Evolutionary conservation across 2,797 vertebrate genomes (phyloP).

Genomic region (Threskiornis aethiopicus): DNA sequence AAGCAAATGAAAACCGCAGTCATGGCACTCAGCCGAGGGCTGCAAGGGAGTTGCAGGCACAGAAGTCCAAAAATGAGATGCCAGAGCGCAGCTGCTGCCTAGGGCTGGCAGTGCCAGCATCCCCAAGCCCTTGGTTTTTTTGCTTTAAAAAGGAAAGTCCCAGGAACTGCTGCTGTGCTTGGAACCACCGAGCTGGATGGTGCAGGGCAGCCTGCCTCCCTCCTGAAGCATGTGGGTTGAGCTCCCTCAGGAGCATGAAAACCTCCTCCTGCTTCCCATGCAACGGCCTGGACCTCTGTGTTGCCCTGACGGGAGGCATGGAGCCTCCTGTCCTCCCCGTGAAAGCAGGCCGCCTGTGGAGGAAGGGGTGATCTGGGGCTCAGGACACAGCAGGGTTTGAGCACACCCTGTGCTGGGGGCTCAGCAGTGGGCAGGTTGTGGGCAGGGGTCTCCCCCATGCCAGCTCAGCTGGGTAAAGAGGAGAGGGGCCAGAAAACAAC

Average conservation of each 20-base stretch:
- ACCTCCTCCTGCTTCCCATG: neutral
- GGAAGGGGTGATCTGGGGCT: neutral
- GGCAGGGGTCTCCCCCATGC: rapidly evolving
- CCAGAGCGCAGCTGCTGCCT: neutral
- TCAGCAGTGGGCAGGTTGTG: neutral
- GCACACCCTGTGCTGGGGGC: neutral
- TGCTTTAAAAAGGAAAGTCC: neutral
- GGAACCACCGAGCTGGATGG: neutral
- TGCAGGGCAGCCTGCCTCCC: neutral
- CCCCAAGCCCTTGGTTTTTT: neutral
- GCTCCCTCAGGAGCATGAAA: neutral
- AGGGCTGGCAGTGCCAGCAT: neutral
- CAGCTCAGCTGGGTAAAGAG: neutral
- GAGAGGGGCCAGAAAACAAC: neutral
- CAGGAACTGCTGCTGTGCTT: neutral
- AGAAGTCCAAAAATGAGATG: neutral
- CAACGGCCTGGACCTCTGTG: rapidly evolving
- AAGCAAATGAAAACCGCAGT: neutral
- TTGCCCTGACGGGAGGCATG: neutral
- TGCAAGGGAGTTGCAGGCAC: neutral
- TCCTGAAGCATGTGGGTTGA: neutral
- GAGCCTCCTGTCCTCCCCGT: rapidly evolving
- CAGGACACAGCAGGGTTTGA: neutral
- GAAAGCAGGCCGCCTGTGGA: neutral
- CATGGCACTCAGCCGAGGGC: neutral